These are phyloP conservation scores for Emesis russula DNA, from an alignment of 2,888 invertebrate species.

Conservation along the genomic window DNA sequence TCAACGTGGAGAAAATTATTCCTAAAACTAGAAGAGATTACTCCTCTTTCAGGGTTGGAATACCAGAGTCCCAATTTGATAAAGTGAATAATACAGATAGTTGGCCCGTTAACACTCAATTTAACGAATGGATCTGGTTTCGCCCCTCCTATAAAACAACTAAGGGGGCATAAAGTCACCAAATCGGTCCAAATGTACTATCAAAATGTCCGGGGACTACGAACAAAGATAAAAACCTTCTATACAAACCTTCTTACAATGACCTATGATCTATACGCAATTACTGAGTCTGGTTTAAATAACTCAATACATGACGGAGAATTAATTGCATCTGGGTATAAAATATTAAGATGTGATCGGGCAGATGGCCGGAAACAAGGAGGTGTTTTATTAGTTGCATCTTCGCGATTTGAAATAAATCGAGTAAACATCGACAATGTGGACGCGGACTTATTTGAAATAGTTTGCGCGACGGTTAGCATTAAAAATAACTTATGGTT, in stretches of 20 bases:
- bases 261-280: not conserved
- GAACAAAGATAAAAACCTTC: not conserved
- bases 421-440: slow-evolving; percentile 24
- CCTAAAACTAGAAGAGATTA: not conserved
- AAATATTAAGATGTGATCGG: slow-evolving; percentile 29
- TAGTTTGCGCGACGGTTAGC: not conserved
- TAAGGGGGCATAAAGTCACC: not conserved
- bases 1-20: not conserved
- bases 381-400: not conserved
- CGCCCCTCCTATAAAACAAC: not conserved
- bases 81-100: not conserved
- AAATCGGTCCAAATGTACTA: not conserved
- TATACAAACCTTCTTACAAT: not conserved
- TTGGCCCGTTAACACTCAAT: not conserved
- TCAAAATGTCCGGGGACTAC: not conserved
- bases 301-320: not conserved
- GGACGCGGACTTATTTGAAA: slow-evolving; percentile 34
- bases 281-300: not conserved
- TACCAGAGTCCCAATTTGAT: not conserved
- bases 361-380: slow-evolving; percentile 41
- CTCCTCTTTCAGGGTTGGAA: not conserved
- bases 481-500: not conserved
- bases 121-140: slow-evolving; percentile 4
- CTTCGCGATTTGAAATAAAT: slow-evolving; percentile 7
- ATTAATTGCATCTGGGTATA: not conserved